Evolutionary conservation across 2,888 invertebrate genomes (phyloP), one percentile per base, ranked within the genome.

Genomic region (Conops quadrifasciatus): DNA sequence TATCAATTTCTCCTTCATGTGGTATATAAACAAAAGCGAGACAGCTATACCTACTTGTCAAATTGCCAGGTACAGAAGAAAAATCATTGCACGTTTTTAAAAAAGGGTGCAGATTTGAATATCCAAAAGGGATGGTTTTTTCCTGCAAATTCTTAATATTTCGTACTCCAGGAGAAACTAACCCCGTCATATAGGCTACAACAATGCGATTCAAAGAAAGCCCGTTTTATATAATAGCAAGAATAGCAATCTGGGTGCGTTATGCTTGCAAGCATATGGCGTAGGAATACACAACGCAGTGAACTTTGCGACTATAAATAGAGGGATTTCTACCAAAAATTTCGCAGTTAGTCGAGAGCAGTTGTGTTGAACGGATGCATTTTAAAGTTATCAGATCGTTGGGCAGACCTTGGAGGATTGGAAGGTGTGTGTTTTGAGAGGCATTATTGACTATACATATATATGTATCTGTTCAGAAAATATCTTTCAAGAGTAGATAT

Each of bases 351-450:
- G 68, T 70, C 30, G 58, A 51, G 24, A 73, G 63, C 51, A 67
- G 71, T 68, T 28, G 66, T n/a, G n/a, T 69, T 13, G 9, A 63
- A 69, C 66, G 16, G 3, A 15, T 19, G 30, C 53, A 4, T 7
- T 19, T 9, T 19, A 9, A 19, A 51, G 26, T 51, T 30, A n/a
- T 11, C 4, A 58, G n/a, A 16, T 49, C n/a, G n/a, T 4, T 16
- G 16, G 49, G n/a, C 4, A n/a, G 16, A n/a, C n/a, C n/a, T n/a
- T n/a, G n/a, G n/a, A 5, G n/a, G 49, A 9, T 21, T 13, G 43
- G 47, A 72, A 74, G 72, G 74, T 74, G 74, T 74, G 74, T 74
- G 62, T 74, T 62, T 51, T 5, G 26, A 65, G 28, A 51, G 28
- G 26, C n/a, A 64, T 26, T 43, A 53, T 53, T 53, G 1, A 58